These are phyloP conservation scores for Botia almorhae DNA, from an alignment of 2,797 vertebrate genomes.

Conservation along the genomic window DNA sequence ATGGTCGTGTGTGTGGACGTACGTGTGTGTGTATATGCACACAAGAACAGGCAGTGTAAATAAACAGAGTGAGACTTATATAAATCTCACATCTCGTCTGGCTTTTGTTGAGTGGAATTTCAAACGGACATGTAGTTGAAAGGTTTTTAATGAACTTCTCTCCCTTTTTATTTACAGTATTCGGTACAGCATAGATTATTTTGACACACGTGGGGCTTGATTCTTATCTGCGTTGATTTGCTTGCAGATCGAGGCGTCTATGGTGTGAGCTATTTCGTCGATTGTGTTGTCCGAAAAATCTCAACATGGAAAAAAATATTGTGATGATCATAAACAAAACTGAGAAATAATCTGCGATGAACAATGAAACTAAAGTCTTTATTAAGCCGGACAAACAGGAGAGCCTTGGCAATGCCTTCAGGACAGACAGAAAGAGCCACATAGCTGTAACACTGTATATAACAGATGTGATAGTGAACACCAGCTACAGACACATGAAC, in stretches of 20 bases:
- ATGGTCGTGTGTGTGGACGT: slow-evolving; percentile 34
- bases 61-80: slow-evolving; percentile 5
- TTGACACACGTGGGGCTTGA: neutral
- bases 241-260: neutral
- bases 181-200: neutral
- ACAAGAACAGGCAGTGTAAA: neutral
- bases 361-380: neutral
- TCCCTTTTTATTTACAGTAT: neutral
- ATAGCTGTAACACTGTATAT: slow-evolving; percentile 36
- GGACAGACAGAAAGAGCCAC: slow-evolving; percentile 12
- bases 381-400: neutral
- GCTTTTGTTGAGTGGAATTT: slow-evolving; percentile 6
- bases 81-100: slow-evolving; percentile 27
- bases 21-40: slow-evolving; percentile 20
- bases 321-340: neutral
- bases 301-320: neutral
- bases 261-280: neutral
- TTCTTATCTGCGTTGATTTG: neutral
- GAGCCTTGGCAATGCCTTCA: neutral
- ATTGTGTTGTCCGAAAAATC: neutral
- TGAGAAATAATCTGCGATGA: neutral
- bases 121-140: neutral
- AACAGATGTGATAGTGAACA: slow-evolving; percentile 44
- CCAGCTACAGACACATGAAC: slow-evolving; percentile 27
- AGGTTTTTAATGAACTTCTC: neutral